Base-by-base conservation (phyloP, 2,888 invertebrate species). In the Tachystola acroxantha region DNA sequence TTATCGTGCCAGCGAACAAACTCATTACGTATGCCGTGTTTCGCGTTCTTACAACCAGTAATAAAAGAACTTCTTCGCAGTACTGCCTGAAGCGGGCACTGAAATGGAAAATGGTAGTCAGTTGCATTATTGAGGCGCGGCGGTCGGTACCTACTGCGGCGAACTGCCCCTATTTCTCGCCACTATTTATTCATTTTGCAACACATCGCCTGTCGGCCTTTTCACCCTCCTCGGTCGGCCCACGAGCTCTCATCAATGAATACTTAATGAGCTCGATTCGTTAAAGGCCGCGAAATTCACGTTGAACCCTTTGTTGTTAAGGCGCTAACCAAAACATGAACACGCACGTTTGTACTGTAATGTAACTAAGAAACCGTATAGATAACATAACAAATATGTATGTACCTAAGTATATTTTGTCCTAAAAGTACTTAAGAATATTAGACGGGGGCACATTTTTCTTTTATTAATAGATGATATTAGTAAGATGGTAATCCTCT, bases 181-280 rank as follows among this genome's bases (percentile, higher is more conserved):
- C 78, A 71, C 73, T 75, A 76, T 82, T 84, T 86, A 86, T 85
- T 78, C 81, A 84, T 85, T 86, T 85, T 69, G 85, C 85, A 84
- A 86, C 77, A 81, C 79, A 80, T 77, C 64, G 73, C 71, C 73
- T 69, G 79, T 66, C 78, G 67, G 78, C 72, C 78, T 74, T 73
- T 73, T 73, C 77, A 73, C 76, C 80, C 74, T 66, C 64, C 69
- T 66, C 48, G 57, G 64, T 57, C 69, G 64, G 58, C 69, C 68
- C 66, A 70, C 76, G 68, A 70, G 71, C 72, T 67, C 73, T 72
- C 64, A 57, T 64, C 76, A 61, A 79, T 85, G 80, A 79, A 85
- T 84, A 64, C 42, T 67, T 86, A 75, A 86, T 79, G 73, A 76
- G 66, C 54, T 53, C 55, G 62, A 63, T 70, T 67, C 73, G 73